phyloP scores from a whole-genome alignment of 2,888 invertebrate species.

The Stomorhina lunata region DNA sequence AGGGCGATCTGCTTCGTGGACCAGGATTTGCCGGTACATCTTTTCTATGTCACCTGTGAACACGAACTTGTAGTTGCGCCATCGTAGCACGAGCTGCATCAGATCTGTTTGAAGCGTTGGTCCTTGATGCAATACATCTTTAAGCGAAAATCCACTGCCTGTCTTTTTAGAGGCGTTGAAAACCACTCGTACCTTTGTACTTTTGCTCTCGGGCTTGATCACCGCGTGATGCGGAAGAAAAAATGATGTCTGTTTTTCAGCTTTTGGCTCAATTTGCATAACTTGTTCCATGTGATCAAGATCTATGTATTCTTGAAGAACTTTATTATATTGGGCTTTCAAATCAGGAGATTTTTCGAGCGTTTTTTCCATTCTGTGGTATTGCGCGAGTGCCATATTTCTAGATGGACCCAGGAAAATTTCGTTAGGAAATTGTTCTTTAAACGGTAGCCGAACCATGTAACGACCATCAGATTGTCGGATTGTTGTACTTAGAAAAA shows the following conservation, averaged over 20 bases:
- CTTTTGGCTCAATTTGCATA: background rate
- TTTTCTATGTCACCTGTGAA: constrained; percentile 66
- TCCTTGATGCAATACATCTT: constrained; percentile 52
- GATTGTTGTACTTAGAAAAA: too few relatives aligned
- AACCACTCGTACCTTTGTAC: constrained; percentile 60
- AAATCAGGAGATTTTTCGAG: too few relatives aligned
- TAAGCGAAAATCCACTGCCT: constrained; percentile 46
- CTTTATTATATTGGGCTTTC: background rate
- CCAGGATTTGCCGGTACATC: constrained; percentile 62
- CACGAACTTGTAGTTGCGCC: constrained; percentile 49
- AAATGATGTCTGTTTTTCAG: background rate
- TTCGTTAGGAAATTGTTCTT: background rate
- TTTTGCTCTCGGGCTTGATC: constrained; percentile 43
- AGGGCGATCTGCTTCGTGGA: constrained; percentile 41
- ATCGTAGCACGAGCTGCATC: constrained; percentile 35
- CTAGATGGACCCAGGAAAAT: background rate
- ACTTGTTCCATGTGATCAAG: background rate
- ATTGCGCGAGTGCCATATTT: too few relatives aligned
- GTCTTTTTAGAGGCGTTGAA: constrained; percentile 64
- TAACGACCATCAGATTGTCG: constrained; percentile 15
- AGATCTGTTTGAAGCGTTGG: constrained; percentile 59
- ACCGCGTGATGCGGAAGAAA: constrained; percentile 47
- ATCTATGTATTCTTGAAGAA: constrained; percentile 4
- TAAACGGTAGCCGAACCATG: constrained; percentile 8
- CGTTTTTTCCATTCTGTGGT: too few relatives aligned